Evolutionary conservation across 2,888 invertebrate genomes (phyloP).

Genomic region (Pyrrhia umbra): DNA sequence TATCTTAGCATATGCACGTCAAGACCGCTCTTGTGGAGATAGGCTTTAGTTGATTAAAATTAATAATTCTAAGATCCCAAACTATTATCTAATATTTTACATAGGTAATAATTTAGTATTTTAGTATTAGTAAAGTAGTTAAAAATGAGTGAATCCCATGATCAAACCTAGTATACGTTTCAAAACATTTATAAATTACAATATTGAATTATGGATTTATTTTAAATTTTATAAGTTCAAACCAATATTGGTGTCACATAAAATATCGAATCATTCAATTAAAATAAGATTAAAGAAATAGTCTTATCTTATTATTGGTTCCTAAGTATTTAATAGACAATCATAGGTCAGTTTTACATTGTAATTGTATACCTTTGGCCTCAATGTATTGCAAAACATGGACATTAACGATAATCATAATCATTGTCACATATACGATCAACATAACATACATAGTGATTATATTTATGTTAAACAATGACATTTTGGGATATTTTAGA

Average conservation of each 20-base stretch:
- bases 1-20: neutral
- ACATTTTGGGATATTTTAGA: slow-evolving; percentile 4
- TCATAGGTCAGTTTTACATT: slow-evolving; percentile 45
- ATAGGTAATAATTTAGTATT: too few relatives aligned
- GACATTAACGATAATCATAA: slow-evolving; percentile 10
- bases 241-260: slow-evolving; percentile 36
- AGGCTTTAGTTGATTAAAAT: neutral
- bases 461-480: slow-evolving; percentile 18
- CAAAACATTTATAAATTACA: slow-evolving; percentile 22
- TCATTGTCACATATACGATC: slow-evolving; percentile 16
- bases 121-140: too few relatives aligned
- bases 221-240: slow-evolving; percentile 14
- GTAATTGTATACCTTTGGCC: slow-evolving; percentile 12
- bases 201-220: slow-evolving; percentile 29
- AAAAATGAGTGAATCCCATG: slow-evolving; percentile 3
- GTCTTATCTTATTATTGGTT: neutral
- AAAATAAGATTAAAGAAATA: slow-evolving; percentile 18
- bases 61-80: too few relatives aligned
- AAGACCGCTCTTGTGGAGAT: neutral
- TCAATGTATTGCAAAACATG: slow-evolving; percentile 26
- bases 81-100: too few relatives aligned
- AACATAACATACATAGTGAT: slow-evolving; percentile 6
- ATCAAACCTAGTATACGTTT: slow-evolving; percentile 1
- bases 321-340: slow-evolving; percentile 5
- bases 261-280: slow-evolving; percentile 44